A percentile compares a stretch with the other conserved stretches of the same genome.
Evolutionary conservation across 2,888 invertebrate species (phyloP).

Genomic region (Hemaris fuciformis): DNA sequence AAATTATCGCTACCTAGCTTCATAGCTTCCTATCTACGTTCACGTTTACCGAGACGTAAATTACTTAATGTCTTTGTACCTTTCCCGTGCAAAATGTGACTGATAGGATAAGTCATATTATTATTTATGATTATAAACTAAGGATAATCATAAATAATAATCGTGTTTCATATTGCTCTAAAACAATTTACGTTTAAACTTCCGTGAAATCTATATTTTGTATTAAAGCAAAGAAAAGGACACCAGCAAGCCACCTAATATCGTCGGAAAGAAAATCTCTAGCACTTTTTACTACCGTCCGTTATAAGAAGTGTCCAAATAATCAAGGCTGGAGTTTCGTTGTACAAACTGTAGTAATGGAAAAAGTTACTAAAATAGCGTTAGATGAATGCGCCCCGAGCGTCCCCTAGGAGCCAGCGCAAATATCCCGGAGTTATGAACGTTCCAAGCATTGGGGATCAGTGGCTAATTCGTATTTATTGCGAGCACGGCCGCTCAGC

Average conservation of each 20-base stretch:
- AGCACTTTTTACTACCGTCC: background rate
- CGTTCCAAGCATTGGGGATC: conserved; percentile 22
- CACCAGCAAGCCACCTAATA: background rate
- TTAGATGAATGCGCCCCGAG: background rate
- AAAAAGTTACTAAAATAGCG: background rate
- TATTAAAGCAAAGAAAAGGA: no score
- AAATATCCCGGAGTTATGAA: conserved; percentile 29
- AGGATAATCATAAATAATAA: no score
- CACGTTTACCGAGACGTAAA: no score
- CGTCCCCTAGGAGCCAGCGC: conserved; percentile 15
- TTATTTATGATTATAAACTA: no score
- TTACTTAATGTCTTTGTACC: no score
- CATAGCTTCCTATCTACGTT: no score
- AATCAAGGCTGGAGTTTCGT: background rate
- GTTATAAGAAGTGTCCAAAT: background rate
- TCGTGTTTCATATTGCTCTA: no score
- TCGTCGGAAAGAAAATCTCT: background rate
- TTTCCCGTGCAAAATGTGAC: no score
- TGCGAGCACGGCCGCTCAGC: conserved; percentile 13
- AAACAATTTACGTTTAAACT: no score
- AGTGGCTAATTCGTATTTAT: conserved; percentile 42
- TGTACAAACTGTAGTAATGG: background rate
- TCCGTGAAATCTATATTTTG: no score
- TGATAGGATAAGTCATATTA: no score
- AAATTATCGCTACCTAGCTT: no score